phyloP scores from a whole-genome alignment of 2,797 vertebrate species.

The Antrozous pallidus region DNA sequence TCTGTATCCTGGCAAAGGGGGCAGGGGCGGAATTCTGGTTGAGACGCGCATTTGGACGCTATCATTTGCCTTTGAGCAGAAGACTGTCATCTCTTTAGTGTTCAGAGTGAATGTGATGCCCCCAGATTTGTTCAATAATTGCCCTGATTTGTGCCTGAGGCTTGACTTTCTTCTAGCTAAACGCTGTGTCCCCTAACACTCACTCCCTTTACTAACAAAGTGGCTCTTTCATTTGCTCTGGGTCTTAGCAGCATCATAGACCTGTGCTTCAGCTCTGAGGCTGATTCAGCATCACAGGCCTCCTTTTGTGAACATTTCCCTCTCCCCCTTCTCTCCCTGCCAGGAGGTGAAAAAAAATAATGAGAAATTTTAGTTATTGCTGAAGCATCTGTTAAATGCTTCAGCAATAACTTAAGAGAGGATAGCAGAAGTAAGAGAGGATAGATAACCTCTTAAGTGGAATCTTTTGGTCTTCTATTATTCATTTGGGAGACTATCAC shows the following conservation, averaged over 20 bases:
- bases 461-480: not conserved
- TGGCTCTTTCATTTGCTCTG: slow-evolving; percentile 37
- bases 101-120: slow-evolving; percentile 58
- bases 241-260: not conserved
- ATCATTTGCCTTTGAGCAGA: slow-evolving; percentile 63
- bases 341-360: slow-evolving; percentile 32
- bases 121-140: slow-evolving; percentile 68
- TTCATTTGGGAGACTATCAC: not conserved
- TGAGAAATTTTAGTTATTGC: not conserved
- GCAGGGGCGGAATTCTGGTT: not conserved
- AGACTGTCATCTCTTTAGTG: slow-evolving; percentile 53
- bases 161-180: slow-evolving; percentile 65
- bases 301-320: slow-evolving; percentile 48
- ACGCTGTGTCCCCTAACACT: not conserved
- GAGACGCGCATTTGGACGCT: not conserved
- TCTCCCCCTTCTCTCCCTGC: not conserved
- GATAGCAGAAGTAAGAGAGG: not conserved
- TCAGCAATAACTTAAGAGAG: too few species aligned
- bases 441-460: not conserved
- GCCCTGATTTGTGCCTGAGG: slow-evolving; percentile 59
- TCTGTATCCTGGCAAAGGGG: not conserved
- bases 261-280: not conserved
- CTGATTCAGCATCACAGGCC: slow-evolving; percentile 46
- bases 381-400: slow-evolving; percentile 41
- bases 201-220: not conserved